Conservation (phyloP, 2,888 invertebrate species). For the Mellilla xanthometata region DNA sequence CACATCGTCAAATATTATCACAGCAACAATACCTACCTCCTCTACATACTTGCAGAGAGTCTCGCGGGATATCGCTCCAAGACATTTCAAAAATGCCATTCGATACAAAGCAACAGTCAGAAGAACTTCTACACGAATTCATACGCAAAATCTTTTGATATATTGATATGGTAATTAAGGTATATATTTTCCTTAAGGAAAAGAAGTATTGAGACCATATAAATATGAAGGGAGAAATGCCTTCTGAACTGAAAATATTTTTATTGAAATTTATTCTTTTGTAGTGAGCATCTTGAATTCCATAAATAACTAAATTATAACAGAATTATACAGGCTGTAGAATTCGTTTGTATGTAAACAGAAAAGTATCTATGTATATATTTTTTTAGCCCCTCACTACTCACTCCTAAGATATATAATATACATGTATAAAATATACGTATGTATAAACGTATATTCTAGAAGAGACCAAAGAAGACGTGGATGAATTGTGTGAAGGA, state of each 20-base stretch:
- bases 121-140: slow-evolving; percentile 14
- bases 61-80: slow-evolving; percentile 4
- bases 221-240: slow-evolving; percentile 23
- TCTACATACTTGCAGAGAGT: not conserved
- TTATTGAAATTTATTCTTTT: too few species aligned
- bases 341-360: too few species aligned
- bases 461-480: too few species aligned
- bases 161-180: slow-evolving; percentile 28
- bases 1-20: slow-evolving; percentile 24
- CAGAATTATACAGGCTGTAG: too few species aligned
- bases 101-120: slow-evolving; percentile 13
- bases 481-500: too few species aligned
- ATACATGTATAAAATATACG: too few species aligned
- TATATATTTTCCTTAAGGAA: slow-evolving; percentile 18
- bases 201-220: slow-evolving; percentile 14
- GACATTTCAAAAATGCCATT: slow-evolving; percentile 6
- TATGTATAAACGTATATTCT: too few species aligned
- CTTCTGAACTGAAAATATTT: not conserved
- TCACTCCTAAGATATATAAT: too few species aligned
- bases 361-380: too few species aligned
- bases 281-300: too few species aligned
- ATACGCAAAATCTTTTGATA: slow-evolving; percentile 17
- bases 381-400: too few species aligned
- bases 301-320: too few species aligned
- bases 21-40: not conserved